Evolutionary conservation across 1,140 invertebrate genomes (phyloP), one percentile per base, ranked within the genome.

Genomic region (Hylyphantes graminicola): DNA sequence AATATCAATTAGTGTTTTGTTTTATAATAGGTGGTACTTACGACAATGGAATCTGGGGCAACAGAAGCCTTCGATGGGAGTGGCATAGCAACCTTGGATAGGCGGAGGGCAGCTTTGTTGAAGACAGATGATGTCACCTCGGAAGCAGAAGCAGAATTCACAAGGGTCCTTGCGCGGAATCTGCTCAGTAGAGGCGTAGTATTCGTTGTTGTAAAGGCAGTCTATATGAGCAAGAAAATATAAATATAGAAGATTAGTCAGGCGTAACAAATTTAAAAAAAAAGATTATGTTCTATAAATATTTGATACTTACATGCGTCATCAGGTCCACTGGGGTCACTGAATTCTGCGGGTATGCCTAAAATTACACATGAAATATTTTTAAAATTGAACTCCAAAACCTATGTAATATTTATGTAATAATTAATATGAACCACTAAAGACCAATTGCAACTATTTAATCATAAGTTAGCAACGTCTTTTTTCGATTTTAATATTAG

Each of bases 91-190:
- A 55, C 94, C 94, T 64, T 93, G 93, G 87, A 97, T 96, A 64
- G 96, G 96, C 53, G 96, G 96, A 76, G 96, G 96, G 90, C 96
- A 98, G 88, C 95, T 96, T 89, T 98, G 96, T 90, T 97, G 96
- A 64, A 98, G 91, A 87, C 96, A 98, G 86, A 98, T 97, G 86
- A 98, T 97, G 88, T 97, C 96, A 89, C 96, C 96, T 89, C 96
- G 93, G 92, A 98, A 98, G 92, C 96, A 98, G 93, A 98, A 98
- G 90, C 96, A 98, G 91, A 98, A 98, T 88, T 97, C 96, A 89
- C 96, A 98, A 50, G 96, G 96, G 91, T 98, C 95, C 85, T 96
- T 95, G 87, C 96, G 91, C 50, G 96, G 96, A 86, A 98, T 96
- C 91, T 97, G 96, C 91, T 97, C 96, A 8, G 96, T 96, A 0